Evolutionary conservation across 2,797 vertebrate genomes (phyloP).

Genomic region (Onychomys leucogaster): DNA sequence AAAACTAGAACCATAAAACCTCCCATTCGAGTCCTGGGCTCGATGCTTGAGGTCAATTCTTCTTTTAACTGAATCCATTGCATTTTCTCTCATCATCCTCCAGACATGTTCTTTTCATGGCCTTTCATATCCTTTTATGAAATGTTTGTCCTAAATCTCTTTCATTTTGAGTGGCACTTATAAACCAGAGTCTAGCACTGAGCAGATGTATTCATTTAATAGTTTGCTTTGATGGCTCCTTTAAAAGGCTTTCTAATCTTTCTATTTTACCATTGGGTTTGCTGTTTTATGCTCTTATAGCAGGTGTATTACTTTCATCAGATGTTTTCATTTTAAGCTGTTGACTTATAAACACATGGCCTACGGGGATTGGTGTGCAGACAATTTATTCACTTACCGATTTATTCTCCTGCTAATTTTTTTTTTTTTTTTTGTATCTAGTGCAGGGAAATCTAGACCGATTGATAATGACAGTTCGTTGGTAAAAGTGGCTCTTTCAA

Average conservation of each 20-base stretch:
- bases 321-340: constrained; percentile 89
- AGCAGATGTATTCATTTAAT: constrained; percentile 89
- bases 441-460: constrained; percentile 78
- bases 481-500: constrained; percentile 74
- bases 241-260: constrained; percentile 89
- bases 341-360: constrained; percentile 89
- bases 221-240: constrained; percentile 88
- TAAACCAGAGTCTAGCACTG: constrained; percentile 79
- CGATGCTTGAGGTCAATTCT: constrained; percentile 65
- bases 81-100: constrained; percentile 60
- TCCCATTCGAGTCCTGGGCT: constrained; percentile 30
- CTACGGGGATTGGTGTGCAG: constrained; percentile 86
- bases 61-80: constrained; percentile 77
- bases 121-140: constrained; percentile 76
- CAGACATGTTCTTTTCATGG: constrained; percentile 78
- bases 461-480: constrained; percentile 82
- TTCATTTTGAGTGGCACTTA: constrained; percentile 87
- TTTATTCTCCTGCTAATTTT: constrained; percentile 85
- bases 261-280: constrained; percentile 88
- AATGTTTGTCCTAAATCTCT: constrained; percentile 86
- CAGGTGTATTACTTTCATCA: constrained; percentile 89
- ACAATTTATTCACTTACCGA: constrained; percentile 86
- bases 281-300: constrained; percentile 87
- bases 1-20: constrained; percentile 56
- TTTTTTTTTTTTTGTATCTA: constrained; percentile 79